These are phyloP conservation scores for Acrossocheilus fasciatus DNA, from an alignment of 2,797 vertebrate species.

Conservation along the genomic window DNA sequence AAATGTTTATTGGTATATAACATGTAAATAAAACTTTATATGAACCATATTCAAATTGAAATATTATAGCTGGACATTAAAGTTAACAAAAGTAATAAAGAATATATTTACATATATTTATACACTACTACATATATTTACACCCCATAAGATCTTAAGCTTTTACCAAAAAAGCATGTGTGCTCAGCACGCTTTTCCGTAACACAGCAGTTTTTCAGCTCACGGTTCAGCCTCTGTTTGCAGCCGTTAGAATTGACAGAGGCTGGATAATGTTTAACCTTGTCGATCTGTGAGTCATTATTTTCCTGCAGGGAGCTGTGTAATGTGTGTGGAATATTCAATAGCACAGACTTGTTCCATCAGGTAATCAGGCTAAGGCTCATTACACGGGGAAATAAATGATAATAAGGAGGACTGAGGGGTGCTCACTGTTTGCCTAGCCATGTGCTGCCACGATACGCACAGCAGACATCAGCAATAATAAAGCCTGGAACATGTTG, in stretches of 20 bases:
- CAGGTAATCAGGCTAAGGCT: constrained; percentile 57
- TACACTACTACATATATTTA: not conserved
- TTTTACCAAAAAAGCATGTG: not conserved
- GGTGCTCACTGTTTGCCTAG: constrained; percentile 9
- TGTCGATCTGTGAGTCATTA: constrained; percentile 43
- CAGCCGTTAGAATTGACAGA: not conserved
- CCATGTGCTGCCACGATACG: not conserved
- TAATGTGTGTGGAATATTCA: constrained; percentile 62
- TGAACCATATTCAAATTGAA: not conserved
- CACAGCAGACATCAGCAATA: not conserved
- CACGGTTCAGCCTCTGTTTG: not conserved
- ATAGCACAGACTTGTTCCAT: constrained; percentile 53
- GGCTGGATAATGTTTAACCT: constrained; percentile 56
- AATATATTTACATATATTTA: too few species aligned
- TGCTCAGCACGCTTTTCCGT: not conserved
- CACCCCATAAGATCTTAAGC: not conserved
- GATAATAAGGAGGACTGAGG: constrained; percentile 41
- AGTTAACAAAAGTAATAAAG: not conserved
- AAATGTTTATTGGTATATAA: not conserved
- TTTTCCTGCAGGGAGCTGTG: constrained; percentile 14
- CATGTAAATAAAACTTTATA: not conserved
- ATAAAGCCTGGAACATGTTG: constrained; percentile 14
- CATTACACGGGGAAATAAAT: constrained; percentile 56
- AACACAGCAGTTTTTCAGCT: not conserved
- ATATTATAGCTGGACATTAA: not conserved